Conservation (phyloP, 2,888 invertebrate genomes). For the Vesta saturnalis region DNA sequence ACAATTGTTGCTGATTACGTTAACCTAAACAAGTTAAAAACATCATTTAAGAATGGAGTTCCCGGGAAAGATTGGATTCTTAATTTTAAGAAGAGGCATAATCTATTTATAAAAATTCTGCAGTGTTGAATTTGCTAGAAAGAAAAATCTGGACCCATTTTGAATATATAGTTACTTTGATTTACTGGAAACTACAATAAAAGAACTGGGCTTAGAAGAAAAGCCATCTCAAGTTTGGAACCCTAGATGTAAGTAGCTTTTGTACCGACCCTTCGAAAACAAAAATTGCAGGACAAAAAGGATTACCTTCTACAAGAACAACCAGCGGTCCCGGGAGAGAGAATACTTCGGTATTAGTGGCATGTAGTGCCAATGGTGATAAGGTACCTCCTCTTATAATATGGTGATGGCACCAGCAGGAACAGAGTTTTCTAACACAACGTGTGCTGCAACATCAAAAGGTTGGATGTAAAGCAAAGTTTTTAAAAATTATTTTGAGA, state of each 20-base stretch:
- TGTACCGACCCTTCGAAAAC: too few relatives aligned
- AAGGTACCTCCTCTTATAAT: not conserved
- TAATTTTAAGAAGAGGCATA: not conserved
- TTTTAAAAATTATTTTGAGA: not conserved
- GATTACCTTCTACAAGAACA: not conserved
- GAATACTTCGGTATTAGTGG: not conserved
- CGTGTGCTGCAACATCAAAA: not conserved
- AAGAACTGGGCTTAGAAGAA: too few relatives aligned
- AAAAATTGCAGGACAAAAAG: too few relatives aligned
- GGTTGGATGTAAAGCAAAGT: not conserved
- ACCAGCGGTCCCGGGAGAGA: not conserved
- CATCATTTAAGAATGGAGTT: not conserved
- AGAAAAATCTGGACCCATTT: not conserved
- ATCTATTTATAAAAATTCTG: not conserved
- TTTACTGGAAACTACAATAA: too few relatives aligned
- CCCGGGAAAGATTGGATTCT: not conserved
- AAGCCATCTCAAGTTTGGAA: too few relatives aligned
- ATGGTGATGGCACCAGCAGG: not conserved
- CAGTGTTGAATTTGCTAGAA: not conserved
- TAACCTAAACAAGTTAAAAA: not conserved
- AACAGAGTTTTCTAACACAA: not conserved
- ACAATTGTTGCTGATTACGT: not conserved
- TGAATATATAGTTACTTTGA: too few relatives aligned
- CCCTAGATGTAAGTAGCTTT: too few relatives aligned
- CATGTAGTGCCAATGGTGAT: not conserved